A percentile compares a stretch with the other conserved stretches of the same genome.
phyloP scores from a whole-genome alignment of 2,113 vertebrate species.

The Calyptommatus sinebrachiatus region DNA sequence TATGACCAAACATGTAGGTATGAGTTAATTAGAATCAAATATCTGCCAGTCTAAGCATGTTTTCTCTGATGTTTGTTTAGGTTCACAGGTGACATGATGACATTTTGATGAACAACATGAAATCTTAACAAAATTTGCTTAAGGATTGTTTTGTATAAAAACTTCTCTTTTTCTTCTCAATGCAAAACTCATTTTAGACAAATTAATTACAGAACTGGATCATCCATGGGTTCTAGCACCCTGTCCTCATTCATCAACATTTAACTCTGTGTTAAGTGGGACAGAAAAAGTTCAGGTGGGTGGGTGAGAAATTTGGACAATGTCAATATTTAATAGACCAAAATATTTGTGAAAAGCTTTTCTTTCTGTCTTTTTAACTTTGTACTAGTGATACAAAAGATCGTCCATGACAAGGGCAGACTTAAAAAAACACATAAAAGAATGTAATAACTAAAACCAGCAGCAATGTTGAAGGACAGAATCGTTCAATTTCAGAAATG shows the following conservation, averaged over 20 bases:
- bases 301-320: no score
- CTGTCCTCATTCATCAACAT: background rate
- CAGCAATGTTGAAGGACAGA: no score
- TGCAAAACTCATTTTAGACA: background rate
- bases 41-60: background rate
- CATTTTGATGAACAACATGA: background rate
- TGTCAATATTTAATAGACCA: no score
- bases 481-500: no score
- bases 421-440: no score
- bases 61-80: background rate
- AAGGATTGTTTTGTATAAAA: background rate
- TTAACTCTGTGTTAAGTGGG: no score
- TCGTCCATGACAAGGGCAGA: no score
- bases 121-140: background rate
- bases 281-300: no score
- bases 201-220: background rate
- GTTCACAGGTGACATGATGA: background rate
- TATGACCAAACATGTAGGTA: background rate
- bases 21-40: background rate
- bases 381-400: no score
- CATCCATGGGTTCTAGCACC: background rate
- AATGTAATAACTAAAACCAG: no score
- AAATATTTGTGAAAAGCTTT: no score
- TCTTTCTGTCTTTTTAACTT: no score
- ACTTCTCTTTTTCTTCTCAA: background rate